Evolutionary conservation across 1,140 invertebrate species (phyloP).

Genomic region (Bradysia coprophila): DNA sequence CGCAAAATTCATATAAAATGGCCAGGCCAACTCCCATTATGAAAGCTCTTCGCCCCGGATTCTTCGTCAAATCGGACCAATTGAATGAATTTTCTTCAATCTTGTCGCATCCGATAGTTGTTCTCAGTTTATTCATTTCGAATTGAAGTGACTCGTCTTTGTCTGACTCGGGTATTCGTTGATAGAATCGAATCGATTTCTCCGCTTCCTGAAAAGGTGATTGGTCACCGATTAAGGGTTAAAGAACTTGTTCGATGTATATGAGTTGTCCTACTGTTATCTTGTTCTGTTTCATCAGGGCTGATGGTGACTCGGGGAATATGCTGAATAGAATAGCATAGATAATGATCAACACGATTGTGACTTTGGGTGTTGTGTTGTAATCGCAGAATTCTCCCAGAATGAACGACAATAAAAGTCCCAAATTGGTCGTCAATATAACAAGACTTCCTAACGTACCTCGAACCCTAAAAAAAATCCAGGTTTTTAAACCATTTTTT

Average conservation of each 20-base stretch:
- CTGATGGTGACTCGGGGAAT: slow-evolving; percentile 12
- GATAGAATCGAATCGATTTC: slow-evolving; percentile 14
- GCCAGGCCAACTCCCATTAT: slow-evolving; percentile 14
- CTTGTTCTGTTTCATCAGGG: slow-evolving; percentile 6
- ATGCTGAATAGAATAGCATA: slow-evolving; percentile 7
- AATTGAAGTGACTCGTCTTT: slow-evolving; percentile 13
- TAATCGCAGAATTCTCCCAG: slow-evolving; percentile 28
- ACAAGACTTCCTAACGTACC: slow-evolving; percentile 33
- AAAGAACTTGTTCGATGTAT: neutral
- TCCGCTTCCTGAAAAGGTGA: slow-evolving; percentile 11
- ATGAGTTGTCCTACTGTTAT: neutral
- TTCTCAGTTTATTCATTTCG: neutral
- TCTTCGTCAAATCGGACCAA: neutral
- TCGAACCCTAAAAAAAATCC: slow-evolving; percentile 23
- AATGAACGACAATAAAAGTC: slow-evolving; percentile 34
- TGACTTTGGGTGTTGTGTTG: slow-evolving; percentile 18
- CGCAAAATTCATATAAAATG: slow-evolving; percentile 26
- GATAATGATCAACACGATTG: slow-evolving; percentile 8
- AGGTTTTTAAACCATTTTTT: neutral
- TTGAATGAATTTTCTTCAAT: neutral
- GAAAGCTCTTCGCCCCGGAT: neutral
- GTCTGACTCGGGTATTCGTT: slow-evolving; percentile 10
- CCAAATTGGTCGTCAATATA: slow-evolving; percentile 36
- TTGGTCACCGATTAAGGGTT: neutral
- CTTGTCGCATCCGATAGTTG: neutral